Evolutionary conservation across 2,888 invertebrate species (phyloP).

Genomic region (Latrodectus hesperus): DNA sequence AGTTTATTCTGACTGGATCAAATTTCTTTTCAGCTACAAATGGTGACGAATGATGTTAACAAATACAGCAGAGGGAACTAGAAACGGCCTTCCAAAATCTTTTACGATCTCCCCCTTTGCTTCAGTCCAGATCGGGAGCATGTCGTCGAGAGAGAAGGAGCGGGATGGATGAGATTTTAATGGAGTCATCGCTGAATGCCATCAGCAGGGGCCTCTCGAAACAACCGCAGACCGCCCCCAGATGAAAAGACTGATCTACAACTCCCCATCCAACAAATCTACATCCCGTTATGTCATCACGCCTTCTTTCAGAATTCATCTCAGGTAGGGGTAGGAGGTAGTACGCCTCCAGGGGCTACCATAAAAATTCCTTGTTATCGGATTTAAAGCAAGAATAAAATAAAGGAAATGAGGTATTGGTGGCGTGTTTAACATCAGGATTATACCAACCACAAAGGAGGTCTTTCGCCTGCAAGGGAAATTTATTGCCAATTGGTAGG

Average conservation of each 20-base stretch:
- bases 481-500: constrained; percentile 28
- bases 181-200: constrained; percentile 65
- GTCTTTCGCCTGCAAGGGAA: constrained; percentile 15
- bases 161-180: constrained; percentile 60
- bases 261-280: constrained; percentile 38
- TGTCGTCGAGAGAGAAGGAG: constrained; percentile 2
- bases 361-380: constrained; percentile 60
- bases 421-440: constrained; percentile 66
- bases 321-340: constrained; percentile 1
- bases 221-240: constrained; percentile 57
- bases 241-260: constrained; percentile 10
- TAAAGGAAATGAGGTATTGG: constrained; percentile 21
- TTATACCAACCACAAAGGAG: constrained; percentile 31
- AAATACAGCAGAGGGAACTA: background rate
- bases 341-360: constrained; percentile 23
- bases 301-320: constrained; percentile 32
- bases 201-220: constrained; percentile 59
- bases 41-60: background rate
- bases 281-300: constrained; percentile 69
- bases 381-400: constrained; percentile 57
- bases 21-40: no score
- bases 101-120: constrained; percentile 7
- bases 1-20: no score
- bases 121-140: background rate
- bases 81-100: background rate